phyloP scores from a whole-genome alignment of 2,888 invertebrate genomes.

The Seira ritae region DNA sequence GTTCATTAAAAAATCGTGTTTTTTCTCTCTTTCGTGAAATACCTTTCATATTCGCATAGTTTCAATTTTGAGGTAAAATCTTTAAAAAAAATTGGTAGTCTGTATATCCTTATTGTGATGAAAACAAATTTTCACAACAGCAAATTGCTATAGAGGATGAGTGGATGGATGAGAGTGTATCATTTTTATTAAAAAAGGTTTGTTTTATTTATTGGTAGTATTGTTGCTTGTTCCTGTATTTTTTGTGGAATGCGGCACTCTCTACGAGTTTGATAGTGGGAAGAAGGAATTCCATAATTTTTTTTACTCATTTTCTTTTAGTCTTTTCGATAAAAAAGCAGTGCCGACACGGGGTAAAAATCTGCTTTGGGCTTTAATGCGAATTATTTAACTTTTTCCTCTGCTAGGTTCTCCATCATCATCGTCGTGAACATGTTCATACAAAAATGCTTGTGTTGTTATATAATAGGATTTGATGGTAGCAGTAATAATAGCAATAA shows the following conservation, averaged over 20 bases:
- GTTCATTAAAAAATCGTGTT: conserved; percentile 43
- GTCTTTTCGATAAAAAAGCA: background rate
- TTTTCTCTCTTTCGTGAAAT: background rate
- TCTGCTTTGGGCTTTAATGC: background rate
- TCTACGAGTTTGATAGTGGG: background rate
- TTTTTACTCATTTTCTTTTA: conserved; percentile 6
- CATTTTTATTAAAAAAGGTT: conserved; percentile 40
- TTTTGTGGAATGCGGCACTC: no score
- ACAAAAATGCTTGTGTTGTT: no score
- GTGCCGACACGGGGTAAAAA: background rate
- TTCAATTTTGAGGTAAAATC: no score
- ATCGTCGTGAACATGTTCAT: no score
- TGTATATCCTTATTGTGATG: no score
- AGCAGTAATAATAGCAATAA: no score
- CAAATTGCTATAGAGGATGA: no score
- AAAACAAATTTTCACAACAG: no score
- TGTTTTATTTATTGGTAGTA: conserved; percentile 40
- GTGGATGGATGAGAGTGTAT: conserved; percentile 30
- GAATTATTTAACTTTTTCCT: background rate
- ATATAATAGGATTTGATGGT: no score
- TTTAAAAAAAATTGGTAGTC: no score
- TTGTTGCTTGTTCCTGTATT: background rate
- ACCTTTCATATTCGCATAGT: background rate
- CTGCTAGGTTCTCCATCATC: no score
- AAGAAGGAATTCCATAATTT: background rate